Base-by-base conservation (phyloP, 2,797 vertebrate genomes). In the Chaetodon trifasciatus region DNA sequence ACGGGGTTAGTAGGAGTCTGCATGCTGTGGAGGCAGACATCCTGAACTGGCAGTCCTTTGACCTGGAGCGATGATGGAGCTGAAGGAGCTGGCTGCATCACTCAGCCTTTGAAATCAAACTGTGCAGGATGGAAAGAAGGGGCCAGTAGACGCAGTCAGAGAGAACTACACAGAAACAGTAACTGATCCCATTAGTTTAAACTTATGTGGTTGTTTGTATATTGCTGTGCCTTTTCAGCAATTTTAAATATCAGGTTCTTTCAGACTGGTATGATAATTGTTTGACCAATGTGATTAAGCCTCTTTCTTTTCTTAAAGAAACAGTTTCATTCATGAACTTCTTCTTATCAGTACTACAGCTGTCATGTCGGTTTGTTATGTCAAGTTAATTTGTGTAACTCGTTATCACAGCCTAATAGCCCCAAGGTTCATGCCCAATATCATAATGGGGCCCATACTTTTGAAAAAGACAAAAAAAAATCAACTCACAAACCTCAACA, bases 51-150 rank as follows among this genome's bases (percentile, higher is more conserved):
- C 76, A 76, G 90, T 83, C 81, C 81, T 74, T 85, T 90, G 93
- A 92, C 91, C 85, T 85, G 88, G 86, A 91, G 94, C 85, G 94
- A 91, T 93, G 94, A 96, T 86, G 87, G 95, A 95, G 92, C 79
- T 64, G 83, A 53, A 85, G 83, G 86, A 91, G 92, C 91, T 89
- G 93, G 89, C 90, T 91, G 89, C 90, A 52, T 81, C 85, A 17
- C 63, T 76, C 50, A 37, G 85, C 67, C 91, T 88, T 85, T 87
- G 85, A 93, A 89, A 89, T 84, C 68, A 76, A 82, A 70, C 78
- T 68, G 74, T 64, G 62, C 58, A 49, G 56, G 60, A 82, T 21
- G 35, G 85, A 89, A 78, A 71, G n/a, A 79, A 28, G 55, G 37
- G 58, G 66, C 37, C 32, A 42, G 49, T 10, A 53, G 35, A 65